A percentile compares a stretch with the other conserved stretches of the same genome.
These are phyloP conservation scores for Molanna angustata DNA, from an alignment of 2,888 invertebrate genomes.

Conservation along the genomic window DNA sequence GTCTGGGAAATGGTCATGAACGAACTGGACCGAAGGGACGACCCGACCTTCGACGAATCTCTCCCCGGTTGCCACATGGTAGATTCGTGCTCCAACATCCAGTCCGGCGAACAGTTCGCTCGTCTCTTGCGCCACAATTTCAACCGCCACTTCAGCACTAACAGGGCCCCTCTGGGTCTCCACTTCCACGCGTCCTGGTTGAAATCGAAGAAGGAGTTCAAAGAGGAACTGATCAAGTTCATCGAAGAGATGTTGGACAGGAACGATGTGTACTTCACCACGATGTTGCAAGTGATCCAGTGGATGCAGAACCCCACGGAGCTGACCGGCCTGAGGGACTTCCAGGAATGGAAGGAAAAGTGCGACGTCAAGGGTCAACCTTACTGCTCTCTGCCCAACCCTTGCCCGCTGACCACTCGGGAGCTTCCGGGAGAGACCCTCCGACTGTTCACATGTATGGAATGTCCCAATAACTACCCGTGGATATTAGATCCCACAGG, in stretches of 20 bases:
- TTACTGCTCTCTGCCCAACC: conserved; percentile 87
- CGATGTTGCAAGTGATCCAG: conserved; percentile 86
- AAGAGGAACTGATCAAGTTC: conserved; percentile 87
- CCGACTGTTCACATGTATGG: conserved; percentile 92
- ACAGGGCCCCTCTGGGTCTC: conserved; percentile 88
- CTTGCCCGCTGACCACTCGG: conserved; percentile 84
- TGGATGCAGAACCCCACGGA: conserved; percentile 97
- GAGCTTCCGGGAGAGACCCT: conserved; percentile 91
- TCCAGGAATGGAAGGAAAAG: conserved; percentile 94
- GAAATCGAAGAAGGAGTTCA: conserved; percentile 90
- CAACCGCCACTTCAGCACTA: conserved; percentile 89
- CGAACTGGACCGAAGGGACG: conserved; percentile 89
- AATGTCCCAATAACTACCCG: conserved; percentile 93
- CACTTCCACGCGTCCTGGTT: conserved; percentile 96
- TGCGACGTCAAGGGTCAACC: conserved; percentile 94
- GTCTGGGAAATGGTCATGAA: conserved; percentile 98
- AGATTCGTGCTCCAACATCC: conserved; percentile 91
- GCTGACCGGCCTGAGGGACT: conserved; percentile 79
- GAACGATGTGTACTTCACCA: conserved; percentile 91
- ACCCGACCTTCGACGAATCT: conserved; percentile 90
- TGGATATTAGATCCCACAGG: conserved; percentile 94
- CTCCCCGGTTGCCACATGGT: conserved; percentile 94
- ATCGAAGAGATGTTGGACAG: conserved; percentile 88
- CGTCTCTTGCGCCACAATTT: conserved; percentile 91
- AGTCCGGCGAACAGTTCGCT: conserved; percentile 86